Conservation (phyloP, 1,140 invertebrate genomes). For the Phthorimaea operculella region DNA sequence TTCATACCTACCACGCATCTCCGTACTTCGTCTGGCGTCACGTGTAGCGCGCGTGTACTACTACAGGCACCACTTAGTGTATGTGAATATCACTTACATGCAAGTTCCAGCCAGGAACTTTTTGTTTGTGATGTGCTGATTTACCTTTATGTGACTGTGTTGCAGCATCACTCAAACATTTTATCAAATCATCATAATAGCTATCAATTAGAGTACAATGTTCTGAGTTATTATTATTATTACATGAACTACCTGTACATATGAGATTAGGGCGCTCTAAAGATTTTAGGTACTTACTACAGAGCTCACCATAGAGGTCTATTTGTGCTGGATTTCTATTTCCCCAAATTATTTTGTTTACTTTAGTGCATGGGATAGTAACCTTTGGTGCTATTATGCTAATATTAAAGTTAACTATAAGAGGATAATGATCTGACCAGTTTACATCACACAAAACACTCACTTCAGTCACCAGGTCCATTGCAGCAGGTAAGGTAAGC, state of each 20-base stretch:
- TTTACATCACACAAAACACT: neutral
- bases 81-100: neutral
- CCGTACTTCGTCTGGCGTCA: neutral
- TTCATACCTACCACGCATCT: neutral
- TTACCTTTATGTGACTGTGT: neutral
- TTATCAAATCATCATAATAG: neutral
- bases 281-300: neutral
- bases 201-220: neutral
- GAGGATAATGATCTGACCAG: neutral
- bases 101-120: neutral
- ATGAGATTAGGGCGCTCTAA: neutral
- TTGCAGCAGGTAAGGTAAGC: no score
- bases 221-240: neutral
- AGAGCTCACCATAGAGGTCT: neutral
- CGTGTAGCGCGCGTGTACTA: neutral
- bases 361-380: neutral
- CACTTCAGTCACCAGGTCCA: no score
- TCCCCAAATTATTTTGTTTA: neutral
- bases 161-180: neutral
- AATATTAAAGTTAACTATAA: neutral
- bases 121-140: neutral
- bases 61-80: neutral
- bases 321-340: neutral
- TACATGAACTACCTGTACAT: neutral
- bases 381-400: neutral